A percentile compares a stretch with the other conserved stretches of the same genome.
phyloP scores from a whole-genome alignment of 2,888 invertebrate species.

The Cerastis rubricosa region DNA sequence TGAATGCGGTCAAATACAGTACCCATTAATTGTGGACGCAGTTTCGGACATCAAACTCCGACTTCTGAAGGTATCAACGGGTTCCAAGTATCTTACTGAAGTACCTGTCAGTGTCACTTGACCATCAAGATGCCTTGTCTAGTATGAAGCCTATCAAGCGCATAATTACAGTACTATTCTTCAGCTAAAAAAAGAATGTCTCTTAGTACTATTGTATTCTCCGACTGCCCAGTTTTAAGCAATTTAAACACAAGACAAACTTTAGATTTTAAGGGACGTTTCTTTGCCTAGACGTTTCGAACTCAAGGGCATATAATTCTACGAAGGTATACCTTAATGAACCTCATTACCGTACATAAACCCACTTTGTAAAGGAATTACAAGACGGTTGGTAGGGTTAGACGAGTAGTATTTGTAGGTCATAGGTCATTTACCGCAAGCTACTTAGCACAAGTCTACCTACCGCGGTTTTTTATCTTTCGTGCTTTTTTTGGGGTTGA shows the following conservation, averaged over 20 bases:
- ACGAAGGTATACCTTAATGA: constrained; percentile 11
- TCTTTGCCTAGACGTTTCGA: not conserved
- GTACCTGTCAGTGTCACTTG: not conserved
- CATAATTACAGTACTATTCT: not conserved
- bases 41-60: too few species aligned
- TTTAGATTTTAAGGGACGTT: not conserved
- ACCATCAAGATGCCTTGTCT: not conserved
- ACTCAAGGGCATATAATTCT: not conserved
- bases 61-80: too few species aligned
- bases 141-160: not conserved
- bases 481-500: not conserved
- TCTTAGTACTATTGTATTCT: not conserved
- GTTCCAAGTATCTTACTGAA: not conserved
- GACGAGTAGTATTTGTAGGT: constrained; percentile 46
- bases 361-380: constrained; percentile 34
- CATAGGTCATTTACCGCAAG: constrained; percentile 47
- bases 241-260: not conserved
- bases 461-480: not conserved
- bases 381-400: constrained; percentile 5
- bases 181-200: not conserved
- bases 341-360: constrained; percentile 35
- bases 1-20: too few species aligned
- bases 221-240: not conserved
- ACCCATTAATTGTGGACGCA: too few species aligned
- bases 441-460: not conserved